Conservation (phyloP, 2,888 invertebrate species). For the Mactromeris polynyma region DNA sequence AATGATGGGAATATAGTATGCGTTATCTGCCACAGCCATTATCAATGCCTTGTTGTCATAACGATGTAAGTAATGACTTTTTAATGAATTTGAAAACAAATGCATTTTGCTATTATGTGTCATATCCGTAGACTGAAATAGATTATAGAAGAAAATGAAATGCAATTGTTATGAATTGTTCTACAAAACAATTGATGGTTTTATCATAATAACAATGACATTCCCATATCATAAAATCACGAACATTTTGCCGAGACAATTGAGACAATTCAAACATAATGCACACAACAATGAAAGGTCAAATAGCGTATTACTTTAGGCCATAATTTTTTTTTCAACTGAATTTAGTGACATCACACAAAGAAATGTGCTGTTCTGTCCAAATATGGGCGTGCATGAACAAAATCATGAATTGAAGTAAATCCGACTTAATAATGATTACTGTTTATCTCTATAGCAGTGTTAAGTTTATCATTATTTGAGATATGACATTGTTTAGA, state of each 20-base stretch:
- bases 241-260: background rate
- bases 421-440: too few species aligned
- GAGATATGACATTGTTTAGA: too few species aligned
- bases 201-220: background rate
- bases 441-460: too few species aligned
- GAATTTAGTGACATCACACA: too few species aligned
- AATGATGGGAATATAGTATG: too few species aligned
- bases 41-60: too few species aligned
- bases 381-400: too few species aligned
- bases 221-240: background rate
- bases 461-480: background rate
- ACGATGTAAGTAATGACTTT: background rate
- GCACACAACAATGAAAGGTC: background rate
- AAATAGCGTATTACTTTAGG: background rate
- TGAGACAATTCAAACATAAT: background rate
- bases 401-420: too few species aligned
- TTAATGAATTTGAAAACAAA: background rate
- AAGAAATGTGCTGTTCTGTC: too few species aligned
- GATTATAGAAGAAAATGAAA: background rate
- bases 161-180: background rate
- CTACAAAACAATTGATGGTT: background rate
- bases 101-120: background rate
- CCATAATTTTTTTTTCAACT: too few species aligned
- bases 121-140: background rate
- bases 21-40: too few species aligned